Percentiles rank a stretch among this genome's conserved stretches.
phyloP scores from a whole-genome alignment of 2,888 invertebrate species.

The Acrobasis suavella region DNA sequence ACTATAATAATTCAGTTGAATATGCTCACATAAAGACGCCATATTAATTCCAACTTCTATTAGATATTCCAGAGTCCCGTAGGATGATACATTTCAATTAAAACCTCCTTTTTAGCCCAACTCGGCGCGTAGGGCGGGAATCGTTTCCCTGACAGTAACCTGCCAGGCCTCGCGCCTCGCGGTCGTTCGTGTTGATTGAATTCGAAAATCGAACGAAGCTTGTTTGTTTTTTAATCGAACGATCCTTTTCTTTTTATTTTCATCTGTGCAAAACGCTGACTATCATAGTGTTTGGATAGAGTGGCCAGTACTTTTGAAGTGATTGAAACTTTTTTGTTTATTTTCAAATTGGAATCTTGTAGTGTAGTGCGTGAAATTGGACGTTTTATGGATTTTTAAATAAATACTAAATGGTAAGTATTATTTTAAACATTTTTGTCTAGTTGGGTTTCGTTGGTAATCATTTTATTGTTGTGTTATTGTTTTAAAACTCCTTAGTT shows the following conservation, averaged over 20 bases:
- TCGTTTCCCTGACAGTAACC: conserved; percentile 57
- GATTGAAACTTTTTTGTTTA: background rate
- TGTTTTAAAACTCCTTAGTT: no score
- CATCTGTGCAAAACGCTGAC: conserved; percentile 17
- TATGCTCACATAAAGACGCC: no score
- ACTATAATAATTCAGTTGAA: no score
- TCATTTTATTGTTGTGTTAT: no score
- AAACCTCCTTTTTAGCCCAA: conserved; percentile 27
- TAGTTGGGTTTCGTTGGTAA: no score
- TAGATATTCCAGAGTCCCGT: background rate
- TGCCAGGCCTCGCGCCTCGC: conserved; percentile 51
- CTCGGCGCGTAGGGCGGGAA: conserved; percentile 64
- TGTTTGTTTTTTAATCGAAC: conserved; percentile 28
- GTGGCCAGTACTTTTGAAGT: conserved; percentile 13
- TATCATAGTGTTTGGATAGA: conserved; percentile 11
- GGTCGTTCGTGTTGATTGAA: conserved; percentile 40
- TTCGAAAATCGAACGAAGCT: conserved; percentile 50
- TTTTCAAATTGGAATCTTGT: background rate
- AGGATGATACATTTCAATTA: conserved; percentile 10
- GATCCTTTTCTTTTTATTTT: conserved; percentile 10
- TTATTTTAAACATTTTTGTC: background rate
- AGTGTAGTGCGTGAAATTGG: conserved; percentile 11
- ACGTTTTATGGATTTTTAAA: conserved; percentile 13
- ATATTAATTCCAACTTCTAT: background rate
- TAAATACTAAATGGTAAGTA: background rate